These are phyloP conservation scores for Trissolcus basalis DNA, from an alignment of 1,140 invertebrate genomes.

Conservation along the genomic window DNA sequence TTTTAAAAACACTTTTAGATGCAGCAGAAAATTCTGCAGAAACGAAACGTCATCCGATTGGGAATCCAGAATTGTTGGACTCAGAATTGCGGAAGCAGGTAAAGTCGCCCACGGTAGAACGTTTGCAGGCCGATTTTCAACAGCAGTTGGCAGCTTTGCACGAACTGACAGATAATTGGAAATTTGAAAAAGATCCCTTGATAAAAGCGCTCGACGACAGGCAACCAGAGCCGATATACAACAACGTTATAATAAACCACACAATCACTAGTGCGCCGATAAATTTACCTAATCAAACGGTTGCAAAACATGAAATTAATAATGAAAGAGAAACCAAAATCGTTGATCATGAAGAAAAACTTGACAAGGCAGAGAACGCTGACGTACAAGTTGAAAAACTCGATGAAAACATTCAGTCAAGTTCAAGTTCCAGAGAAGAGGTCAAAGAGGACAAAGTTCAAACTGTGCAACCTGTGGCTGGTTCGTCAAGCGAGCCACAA, in stretches of 20 bases:
- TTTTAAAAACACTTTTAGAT: constrained; percentile 52
- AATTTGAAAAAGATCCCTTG: constrained; percentile 62
- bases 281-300: background rate
- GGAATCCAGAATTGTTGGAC: constrained; percentile 62
- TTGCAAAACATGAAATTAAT: background rate
- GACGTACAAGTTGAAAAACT: too few species aligned
- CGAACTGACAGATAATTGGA: constrained; percentile 68
- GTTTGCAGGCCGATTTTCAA: constrained; percentile 72
- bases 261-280: constrained; percentile 33
- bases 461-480: too few species aligned
- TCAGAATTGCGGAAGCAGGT: constrained; percentile 72
- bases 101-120: constrained; percentile 69
- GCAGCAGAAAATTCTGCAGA: constrained; percentile 60
- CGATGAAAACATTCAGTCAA: background rate
- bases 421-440: background rate
- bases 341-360: too few species aligned
- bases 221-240: constrained; percentile 39
- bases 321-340: too few species aligned
- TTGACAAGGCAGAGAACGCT: too few species aligned
- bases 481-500: constrained; percentile 34
- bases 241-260: constrained; percentile 55
- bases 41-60: constrained; percentile 54
- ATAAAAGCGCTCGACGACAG: constrained; percentile 33
- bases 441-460: too few species aligned
- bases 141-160: constrained; percentile 67